Conservation (phyloP, 1,140 invertebrate genomes). For the Antheraea mylitta region DNA sequence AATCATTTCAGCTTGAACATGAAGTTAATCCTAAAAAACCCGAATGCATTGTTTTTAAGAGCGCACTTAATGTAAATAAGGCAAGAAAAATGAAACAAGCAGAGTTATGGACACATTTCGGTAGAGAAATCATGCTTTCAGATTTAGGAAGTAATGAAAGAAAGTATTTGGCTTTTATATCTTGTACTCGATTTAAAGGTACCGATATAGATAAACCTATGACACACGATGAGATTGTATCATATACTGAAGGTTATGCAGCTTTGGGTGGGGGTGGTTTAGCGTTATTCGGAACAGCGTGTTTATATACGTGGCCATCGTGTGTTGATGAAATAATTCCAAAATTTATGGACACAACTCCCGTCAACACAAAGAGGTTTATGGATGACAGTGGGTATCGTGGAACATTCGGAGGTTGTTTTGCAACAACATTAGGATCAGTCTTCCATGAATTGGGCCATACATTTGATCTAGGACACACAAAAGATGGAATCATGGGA, state of each 20-base stretch:
- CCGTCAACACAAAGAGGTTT: conserved; percentile 84
- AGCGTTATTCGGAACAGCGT: conserved; percentile 93
- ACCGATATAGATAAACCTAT: conserved; percentile 79
- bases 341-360: conserved; percentile 77
- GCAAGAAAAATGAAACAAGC: conserved; percentile 87
- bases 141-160: conserved; percentile 81
- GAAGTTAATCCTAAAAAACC: conserved; percentile 80
- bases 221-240: conserved; percentile 87
- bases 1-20: conserved; percentile 89
- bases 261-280: conserved; percentile 94
- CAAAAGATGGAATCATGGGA: conserved; percentile 95
- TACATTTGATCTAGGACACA: conserved; percentile 96
- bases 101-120: conserved; percentile 92
- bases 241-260: conserved; percentile 89
- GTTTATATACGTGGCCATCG: conserved; percentile 94
- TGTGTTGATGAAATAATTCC: conserved; percentile 83
- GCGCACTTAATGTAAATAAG: conserved; percentile 84
- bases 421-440: conserved; percentile 95
- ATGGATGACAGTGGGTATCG: conserved; percentile 95
- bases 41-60: conserved; percentile 85
- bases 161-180: conserved; percentile 94
- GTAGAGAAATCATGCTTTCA: conserved; percentile 87
- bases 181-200: conserved; percentile 90
- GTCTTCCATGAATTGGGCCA: conserved; percentile 96
- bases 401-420: conserved; percentile 91